Percentiles rank a stretch among this genome's conserved stretches.
Conservation (phyloP, 2,797 vertebrate species). For the Sebastes kiyomatsui region DNA sequence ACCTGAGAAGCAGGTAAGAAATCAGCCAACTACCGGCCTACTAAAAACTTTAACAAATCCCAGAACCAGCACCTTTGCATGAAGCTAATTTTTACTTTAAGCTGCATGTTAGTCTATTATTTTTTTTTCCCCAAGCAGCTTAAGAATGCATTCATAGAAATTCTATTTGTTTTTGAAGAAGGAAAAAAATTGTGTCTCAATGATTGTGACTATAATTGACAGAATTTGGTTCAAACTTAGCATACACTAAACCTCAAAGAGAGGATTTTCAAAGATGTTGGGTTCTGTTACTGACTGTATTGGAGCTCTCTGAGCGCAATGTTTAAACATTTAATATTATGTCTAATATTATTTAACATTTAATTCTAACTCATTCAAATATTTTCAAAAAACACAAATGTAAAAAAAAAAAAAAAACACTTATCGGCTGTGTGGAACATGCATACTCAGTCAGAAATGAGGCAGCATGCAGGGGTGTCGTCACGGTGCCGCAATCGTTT, state of each 20-base stretch:
- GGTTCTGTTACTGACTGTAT: neutral
- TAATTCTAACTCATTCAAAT: neutral
- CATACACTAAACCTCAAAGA: neutral
- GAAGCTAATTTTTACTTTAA: neutral
- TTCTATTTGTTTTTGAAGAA: neutral
- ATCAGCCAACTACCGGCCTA: neutral
- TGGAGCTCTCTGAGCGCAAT: neutral
- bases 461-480: neutral
- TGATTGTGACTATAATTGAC: neutral
- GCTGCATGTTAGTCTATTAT: neutral
- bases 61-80: neutral
- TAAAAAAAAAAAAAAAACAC: neutral
- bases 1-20: conserved; percentile 41
- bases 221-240: neutral
- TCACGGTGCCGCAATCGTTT: neutral
- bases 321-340: neutral
- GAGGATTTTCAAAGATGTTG: neutral
- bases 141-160: neutral
- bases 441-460: neutral
- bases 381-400: neutral
- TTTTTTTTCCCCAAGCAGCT: neutral
- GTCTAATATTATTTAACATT: neutral
- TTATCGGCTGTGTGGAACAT: neutral
- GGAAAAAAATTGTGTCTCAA: neutral
- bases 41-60: neutral